Evolutionary conservation across 1,140 invertebrate species (phyloP).

Genomic region (Sycophila sp.): DNA sequence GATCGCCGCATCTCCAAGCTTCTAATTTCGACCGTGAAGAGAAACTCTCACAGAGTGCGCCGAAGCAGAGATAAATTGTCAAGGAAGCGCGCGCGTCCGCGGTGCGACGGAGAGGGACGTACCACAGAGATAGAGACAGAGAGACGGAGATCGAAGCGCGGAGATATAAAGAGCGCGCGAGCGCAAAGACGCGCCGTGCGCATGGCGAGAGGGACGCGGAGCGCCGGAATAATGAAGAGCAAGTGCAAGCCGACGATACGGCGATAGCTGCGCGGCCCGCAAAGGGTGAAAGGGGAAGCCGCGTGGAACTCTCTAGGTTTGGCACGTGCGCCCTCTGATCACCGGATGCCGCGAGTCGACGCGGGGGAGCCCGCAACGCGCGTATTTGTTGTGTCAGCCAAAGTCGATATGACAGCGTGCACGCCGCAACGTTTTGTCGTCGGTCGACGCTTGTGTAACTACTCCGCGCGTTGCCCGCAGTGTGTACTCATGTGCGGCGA

Average conservation of each 20-base stretch:
- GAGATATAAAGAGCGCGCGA: no score
- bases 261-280: no score
- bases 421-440: no score
- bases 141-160: no score
- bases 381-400: constrained; percentile 51
- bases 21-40: neutral
- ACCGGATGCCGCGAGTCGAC: constrained; percentile 41
- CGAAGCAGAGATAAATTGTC: constrained; percentile 10
- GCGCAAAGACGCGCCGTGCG: neutral
- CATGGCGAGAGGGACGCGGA: neutral
- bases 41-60: neutral
- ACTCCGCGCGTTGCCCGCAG: no score
- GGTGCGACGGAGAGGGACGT: neutral
- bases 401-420: no score
- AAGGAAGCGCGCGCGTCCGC: neutral
- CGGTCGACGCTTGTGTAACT: no score
- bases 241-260: no score
- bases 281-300: constrained; percentile 23
- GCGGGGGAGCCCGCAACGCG: constrained; percentile 41
- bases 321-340: constrained; percentile 50
- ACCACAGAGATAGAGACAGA: neutral
- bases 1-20: neutral
- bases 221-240: constrained; percentile 44
- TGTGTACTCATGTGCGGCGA: no score
- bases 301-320: constrained; percentile 44